These are phyloP conservation scores for Atherix ibis DNA, from an alignment of 2,888 invertebrate species.

Conservation along the genomic window DNA sequence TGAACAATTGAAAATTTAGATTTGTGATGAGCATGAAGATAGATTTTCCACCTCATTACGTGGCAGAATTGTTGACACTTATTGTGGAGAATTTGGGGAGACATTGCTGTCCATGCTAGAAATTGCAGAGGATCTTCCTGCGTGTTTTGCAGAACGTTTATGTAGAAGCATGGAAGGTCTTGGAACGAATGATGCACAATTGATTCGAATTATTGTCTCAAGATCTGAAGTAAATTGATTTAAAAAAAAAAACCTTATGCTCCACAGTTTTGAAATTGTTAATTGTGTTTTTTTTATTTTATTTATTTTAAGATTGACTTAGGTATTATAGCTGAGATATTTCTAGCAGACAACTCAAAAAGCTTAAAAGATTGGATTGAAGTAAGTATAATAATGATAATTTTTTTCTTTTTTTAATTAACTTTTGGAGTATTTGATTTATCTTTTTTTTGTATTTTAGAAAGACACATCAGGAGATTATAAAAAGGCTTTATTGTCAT, in stretches of 20 bases:
- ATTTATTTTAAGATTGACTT: conserved; percentile 54
- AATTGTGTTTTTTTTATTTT: too few species aligned
- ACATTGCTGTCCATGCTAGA: too few species aligned
- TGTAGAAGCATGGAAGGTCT: conserved; percentile 79
- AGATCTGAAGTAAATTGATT: conserved; percentile 56
- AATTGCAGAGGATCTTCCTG: too few species aligned
- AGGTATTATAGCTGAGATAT: conserved; percentile 68
- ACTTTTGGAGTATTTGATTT: neutral
- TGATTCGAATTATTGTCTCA: conserved; percentile 72
- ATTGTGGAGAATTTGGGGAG: too few species aligned
- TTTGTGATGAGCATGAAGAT: too few species aligned
- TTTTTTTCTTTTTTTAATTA: neutral
- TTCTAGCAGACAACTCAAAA: conserved; percentile 55
- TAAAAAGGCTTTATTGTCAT: conserved; percentile 65
- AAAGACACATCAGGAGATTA: conserved; percentile 76
- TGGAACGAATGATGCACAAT: conserved; percentile 73
- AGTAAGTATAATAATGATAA: too few species aligned
- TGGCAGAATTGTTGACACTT: too few species aligned
- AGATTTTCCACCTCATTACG: too few species aligned
- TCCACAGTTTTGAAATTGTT: too few species aligned
- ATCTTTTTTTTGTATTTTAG: conserved; percentile 34
- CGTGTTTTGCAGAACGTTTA: conserved; percentile 77
- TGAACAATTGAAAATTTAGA: too few species aligned
- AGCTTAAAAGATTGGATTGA: conserved; percentile 62
- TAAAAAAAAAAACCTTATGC: too few species aligned